A percentile compares a stretch with the other conserved stretches of the same genome.
Evolutionary conservation across 2,113 vertebrate genomes (phyloP).

Genomic region (Urocynchramus pylzowi): DNA sequence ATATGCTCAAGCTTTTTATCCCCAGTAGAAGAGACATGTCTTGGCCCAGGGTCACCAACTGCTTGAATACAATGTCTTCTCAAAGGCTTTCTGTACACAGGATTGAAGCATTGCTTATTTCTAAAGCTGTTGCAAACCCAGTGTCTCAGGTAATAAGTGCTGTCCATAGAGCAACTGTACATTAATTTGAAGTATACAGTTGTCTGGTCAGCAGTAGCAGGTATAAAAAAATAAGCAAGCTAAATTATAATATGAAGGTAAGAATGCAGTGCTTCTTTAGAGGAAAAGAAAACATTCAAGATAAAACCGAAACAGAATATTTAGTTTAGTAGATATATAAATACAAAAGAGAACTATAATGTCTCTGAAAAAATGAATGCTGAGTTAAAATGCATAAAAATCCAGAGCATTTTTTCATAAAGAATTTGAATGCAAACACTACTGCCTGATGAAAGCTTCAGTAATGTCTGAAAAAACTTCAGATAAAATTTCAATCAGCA

Average conservation of each 20-base stretch:
- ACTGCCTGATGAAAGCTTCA: neutral
- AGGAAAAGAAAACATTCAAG: neutral
- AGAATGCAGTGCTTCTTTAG: neutral
- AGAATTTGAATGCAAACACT: neutral
- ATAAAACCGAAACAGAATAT: neutral
- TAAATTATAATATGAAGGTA: neutral
- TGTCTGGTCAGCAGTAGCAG: neutral
- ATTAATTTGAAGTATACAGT: neutral
- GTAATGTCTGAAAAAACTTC: neutral
- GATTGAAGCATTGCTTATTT: neutral
- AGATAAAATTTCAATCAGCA: conserved; percentile 4
- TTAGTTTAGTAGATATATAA: neutral
- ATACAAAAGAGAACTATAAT: neutral
- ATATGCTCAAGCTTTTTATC: neutral
- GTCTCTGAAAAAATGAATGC: neutral
- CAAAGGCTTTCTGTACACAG: neutral
- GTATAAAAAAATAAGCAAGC: neutral
- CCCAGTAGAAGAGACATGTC: rapidly evolving
- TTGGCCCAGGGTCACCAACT: neutral
- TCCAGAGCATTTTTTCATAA: neutral
- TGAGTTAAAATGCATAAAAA: neutral
- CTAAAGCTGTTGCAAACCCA: neutral
- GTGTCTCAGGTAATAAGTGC: neutral
- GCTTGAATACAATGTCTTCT: neutral
- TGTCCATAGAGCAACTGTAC: neutral